phyloP scores from a whole-genome alignment of 35 echinoderm and acorn worm genomes.

The Hemicentrotus pulcherrimus region DNA sequence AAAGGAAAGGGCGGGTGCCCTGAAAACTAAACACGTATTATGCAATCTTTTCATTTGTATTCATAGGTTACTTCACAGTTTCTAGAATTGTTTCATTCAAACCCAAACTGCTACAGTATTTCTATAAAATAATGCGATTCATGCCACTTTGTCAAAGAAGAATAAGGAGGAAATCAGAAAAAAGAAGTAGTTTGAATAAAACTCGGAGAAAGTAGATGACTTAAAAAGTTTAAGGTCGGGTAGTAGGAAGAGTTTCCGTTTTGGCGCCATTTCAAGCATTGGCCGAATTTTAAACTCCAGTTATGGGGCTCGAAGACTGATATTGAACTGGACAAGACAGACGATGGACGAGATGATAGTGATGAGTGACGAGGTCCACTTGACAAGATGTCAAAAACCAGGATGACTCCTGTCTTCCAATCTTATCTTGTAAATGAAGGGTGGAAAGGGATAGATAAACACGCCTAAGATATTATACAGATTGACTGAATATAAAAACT shows the following conservation, averaged over 20 bases:
- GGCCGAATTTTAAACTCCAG: conserved; percentile 28
- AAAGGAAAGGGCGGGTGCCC: neutral
- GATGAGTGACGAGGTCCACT: conserved; percentile 45
- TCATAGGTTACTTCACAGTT: neutral
- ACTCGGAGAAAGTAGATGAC: neutral
- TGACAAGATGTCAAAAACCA: conserved; percentile 7
- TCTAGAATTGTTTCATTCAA: neutral
- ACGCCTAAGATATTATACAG: neutral
- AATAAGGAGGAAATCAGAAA: neutral
- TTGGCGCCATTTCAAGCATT: conserved; percentile 18
- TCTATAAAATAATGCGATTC: neutral
- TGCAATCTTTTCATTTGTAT: conserved; percentile 38
- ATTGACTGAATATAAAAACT: conserved; percentile 13
- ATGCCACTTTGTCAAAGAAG: neutral
- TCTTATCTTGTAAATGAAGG: neutral
- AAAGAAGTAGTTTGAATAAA: neutral
- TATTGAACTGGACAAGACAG: neutral
- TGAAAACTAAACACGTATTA: neutral
- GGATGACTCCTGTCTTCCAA: neutral
- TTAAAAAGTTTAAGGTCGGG: neutral
- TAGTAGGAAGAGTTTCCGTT: neutral
- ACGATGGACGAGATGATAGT: neutral
- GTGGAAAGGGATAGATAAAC: conserved; percentile 26
- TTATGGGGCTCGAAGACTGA: neutral
- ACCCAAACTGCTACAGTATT: neutral